These are phyloP conservation scores for Siniperca scherzeri DNA, from an alignment of 2,797 vertebrate genomes.

Conservation along the genomic window DNA sequence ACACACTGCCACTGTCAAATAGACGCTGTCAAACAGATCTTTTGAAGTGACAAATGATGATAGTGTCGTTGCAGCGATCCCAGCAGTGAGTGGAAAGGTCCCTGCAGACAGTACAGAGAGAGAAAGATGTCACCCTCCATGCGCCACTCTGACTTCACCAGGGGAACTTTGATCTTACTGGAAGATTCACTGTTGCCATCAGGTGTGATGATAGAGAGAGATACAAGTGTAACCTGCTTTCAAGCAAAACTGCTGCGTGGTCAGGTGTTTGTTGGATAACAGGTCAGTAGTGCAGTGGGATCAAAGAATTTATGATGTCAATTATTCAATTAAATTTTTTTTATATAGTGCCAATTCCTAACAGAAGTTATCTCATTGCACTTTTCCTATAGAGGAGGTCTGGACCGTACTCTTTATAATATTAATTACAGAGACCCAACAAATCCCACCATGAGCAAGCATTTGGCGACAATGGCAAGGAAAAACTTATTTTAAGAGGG, in stretches of 20 bases:
- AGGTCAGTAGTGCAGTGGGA: not conserved
- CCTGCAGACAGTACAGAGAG: conserved; percentile 17
- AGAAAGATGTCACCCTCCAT: conserved; percentile 32
- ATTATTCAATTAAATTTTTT: not conserved
- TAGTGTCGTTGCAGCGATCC: conserved; percentile 2
- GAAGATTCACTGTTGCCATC: conserved; percentile 18
- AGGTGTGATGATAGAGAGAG: conserved; percentile 21
- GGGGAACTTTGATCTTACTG: conserved; percentile 41
- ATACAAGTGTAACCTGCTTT: not conserved
- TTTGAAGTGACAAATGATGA: conserved; percentile 49
- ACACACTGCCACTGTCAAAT: conserved; percentile 39
- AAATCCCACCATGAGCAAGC: too few relatives aligned
- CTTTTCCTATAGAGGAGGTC: too few relatives aligned
- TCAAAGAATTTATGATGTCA: not conserved
- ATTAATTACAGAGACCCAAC: too few relatives aligned
- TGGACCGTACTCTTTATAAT: too few relatives aligned
- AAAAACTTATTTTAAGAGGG: too few relatives aligned
- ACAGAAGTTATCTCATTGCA: too few relatives aligned
- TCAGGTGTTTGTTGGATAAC: conserved; percentile 9
- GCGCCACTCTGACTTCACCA: conserved; percentile 2
- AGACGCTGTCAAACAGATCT: conserved; percentile 31
- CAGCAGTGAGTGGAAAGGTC: conserved; percentile 19
- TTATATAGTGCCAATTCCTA: too few relatives aligned
- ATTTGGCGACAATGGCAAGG: too few relatives aligned
- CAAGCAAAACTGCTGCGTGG: not conserved